phyloP scores from a whole-genome alignment of 2,797 vertebrate genomes.

The Taenioides sp. region DNA sequence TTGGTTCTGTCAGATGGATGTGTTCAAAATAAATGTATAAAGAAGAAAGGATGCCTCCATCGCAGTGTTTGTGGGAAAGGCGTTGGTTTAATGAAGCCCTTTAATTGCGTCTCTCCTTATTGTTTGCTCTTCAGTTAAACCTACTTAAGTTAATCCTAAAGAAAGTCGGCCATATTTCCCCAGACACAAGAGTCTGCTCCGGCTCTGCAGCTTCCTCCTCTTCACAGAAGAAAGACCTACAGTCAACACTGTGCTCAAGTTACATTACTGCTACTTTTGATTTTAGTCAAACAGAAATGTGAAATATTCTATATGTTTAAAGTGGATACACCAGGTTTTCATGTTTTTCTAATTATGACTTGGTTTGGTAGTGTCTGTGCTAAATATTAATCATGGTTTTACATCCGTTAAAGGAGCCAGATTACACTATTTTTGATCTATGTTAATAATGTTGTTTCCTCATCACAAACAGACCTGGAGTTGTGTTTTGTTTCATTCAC shows the following conservation, averaged over 20 bases:
- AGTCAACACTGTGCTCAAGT: no score
- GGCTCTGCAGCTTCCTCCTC: slow-evolving; percentile 26
- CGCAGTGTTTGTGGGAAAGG: slow-evolving; percentile 52
- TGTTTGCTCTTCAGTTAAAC: slow-evolving; percentile 69
- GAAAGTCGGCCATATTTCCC: slow-evolving; percentile 67
- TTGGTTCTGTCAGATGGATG: slow-evolving; percentile 32
- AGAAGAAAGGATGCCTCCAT: slow-evolving; percentile 22
- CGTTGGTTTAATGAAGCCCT: slow-evolving; percentile 66
- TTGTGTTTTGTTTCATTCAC: no score
- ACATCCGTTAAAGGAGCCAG: no score
- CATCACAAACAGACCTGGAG: no score
- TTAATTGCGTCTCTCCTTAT: slow-evolving; percentile 63
- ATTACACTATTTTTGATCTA: no score
- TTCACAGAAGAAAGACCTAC: not conserved
- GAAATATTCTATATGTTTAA: not conserved
- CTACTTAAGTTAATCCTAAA: slow-evolving; percentile 70
- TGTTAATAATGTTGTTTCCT: no score
- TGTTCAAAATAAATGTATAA: slow-evolving; percentile 7
- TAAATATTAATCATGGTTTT: no score
- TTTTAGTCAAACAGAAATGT: not conserved
- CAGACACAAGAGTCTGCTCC: slow-evolving; percentile 40
- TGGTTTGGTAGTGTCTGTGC: no score
- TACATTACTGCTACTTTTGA: not conserved
- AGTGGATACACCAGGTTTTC: no score
- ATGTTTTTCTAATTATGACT: no score